Percentiles rank a stretch among this genome's conserved stretches.
These are phyloP conservation scores for Tetrao urogallus DNA, from an alignment of 2,113 vertebrate species.

Conservation along the genomic window DNA sequence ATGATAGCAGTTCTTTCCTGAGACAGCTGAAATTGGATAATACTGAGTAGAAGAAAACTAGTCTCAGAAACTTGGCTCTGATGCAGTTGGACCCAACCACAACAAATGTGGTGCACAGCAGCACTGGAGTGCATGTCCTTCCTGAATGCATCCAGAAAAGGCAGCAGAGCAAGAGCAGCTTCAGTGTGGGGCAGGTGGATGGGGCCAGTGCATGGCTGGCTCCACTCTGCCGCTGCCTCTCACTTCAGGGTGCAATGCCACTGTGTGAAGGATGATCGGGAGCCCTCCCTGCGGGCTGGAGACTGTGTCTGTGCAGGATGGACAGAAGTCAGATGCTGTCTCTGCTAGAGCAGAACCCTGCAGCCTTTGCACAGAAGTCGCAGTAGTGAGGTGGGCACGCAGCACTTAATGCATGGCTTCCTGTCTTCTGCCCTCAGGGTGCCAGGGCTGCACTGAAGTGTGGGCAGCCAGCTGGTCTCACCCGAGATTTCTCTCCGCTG, in stretches of 20 bases:
- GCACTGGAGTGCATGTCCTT: neutral
- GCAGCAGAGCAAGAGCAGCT: neutral
- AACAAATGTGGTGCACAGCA: rapidly evolving
- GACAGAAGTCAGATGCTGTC: neutral
- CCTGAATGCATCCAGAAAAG: neutral
- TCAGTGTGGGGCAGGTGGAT: neutral
- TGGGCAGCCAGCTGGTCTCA: neutral
- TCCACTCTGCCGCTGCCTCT: neutral
- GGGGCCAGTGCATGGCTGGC: neutral
- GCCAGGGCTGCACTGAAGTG: neutral
- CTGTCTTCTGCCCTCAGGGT: rapidly evolving
- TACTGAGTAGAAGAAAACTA: neutral
- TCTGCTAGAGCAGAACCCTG: neutral
- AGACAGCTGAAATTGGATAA: neutral
- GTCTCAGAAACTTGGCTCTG: neutral
- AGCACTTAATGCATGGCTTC: neutral
- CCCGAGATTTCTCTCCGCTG: neutral
- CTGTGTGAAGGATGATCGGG: neutral
- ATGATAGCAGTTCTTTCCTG: neutral
- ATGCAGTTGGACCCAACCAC: neutral
- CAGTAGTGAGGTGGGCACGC: neutral
- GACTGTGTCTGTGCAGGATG: neutral
- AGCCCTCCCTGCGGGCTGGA: neutral
- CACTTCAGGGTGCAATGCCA: neutral
- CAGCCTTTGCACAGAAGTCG: neutral